These are phyloP conservation scores for Zapornia atra DNA, from an alignment of 2,113 vertebrate species.

Conservation along the genomic window DNA sequence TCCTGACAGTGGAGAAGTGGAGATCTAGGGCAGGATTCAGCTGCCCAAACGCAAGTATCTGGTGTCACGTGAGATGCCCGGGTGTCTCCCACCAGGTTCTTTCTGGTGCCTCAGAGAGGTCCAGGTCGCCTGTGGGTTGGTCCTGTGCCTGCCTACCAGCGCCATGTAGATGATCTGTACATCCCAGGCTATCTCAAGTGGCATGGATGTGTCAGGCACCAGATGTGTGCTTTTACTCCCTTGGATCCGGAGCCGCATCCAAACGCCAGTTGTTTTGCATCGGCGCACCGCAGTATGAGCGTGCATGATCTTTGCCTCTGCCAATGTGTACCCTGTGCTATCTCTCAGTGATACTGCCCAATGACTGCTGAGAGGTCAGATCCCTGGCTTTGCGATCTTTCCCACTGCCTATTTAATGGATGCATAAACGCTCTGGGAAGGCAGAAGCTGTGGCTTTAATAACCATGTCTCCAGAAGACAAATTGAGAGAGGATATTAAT, in stretches of 20 bases:
- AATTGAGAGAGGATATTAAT: background rate
- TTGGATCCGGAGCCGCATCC: background rate
- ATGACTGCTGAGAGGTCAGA: background rate
- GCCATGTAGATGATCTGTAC: background rate
- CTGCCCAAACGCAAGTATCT: background rate
- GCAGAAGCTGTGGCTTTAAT: background rate
- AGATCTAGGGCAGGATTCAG: background rate
- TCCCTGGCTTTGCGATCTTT: background rate
- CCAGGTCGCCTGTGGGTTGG: background rate
- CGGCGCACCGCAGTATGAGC: background rate
- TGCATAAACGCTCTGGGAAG: background rate
- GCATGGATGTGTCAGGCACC: background rate
- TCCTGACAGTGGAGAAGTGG: background rate
- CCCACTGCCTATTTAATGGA: background rate
- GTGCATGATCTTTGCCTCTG: background rate
- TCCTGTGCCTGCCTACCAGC: background rate
- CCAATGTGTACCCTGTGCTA: background rate
- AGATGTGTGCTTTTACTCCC: background rate
- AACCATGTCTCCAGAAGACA: background rate
- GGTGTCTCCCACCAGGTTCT: background rate
- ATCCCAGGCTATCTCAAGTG: background rate
- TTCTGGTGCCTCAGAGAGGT: background rate
- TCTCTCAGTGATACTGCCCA: background rate
- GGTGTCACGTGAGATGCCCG: background rate
- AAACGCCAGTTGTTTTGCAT: background rate